Base-by-base conservation (phyloP, 2,888 invertebrate species). In the Cerastis leucographa region DNA sequence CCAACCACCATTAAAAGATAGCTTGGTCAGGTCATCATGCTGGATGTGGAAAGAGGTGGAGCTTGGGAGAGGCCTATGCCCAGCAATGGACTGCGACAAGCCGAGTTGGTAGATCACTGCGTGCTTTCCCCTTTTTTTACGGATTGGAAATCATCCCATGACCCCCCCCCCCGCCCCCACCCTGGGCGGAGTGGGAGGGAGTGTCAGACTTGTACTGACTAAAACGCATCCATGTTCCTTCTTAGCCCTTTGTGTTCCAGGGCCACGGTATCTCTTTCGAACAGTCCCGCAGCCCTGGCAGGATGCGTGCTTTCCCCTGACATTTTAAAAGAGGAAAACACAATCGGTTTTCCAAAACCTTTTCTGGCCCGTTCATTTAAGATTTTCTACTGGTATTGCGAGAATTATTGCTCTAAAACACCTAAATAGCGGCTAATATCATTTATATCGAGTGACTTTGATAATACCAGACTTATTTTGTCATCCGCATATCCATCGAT, bases 401-500 rank as follows among this genome's bases (percentile, higher is more conserved):
- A 29, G 56, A 29, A 25, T 56, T 29, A 19, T 59, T 29, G 8
- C 29, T 29, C 17, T 29, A 59, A 56, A 59, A 3, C 17, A n/a
- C 12, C 22, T 12, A 40, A 62, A n/a, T 62, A 14, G 42, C 2
- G n/a, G n/a, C 14, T 8, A 14, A 14, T 42, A 64, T n/a, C 14
- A 29, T 62, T 40, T 17, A 40, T 83, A 61, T 88, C 85, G 85
- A 76, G 70, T 49, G 80, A 72, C 42, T 78, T 59, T 44, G 56
- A 68, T 78, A 92, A 91, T 92, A 88, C 70, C 40, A 42, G 40
- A 42, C 84, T 85, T 86, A 91, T 88, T 83, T 87, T 72, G 81
- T 75, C 86, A 83, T 87, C 90, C 89, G 80, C 87, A 85, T 51
- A 83, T 76, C 89, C 90, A 94, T 94, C 91, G 89, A 93, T 94